Percentiles rank a stretch among this genome's conserved stretches.
Conservation (phyloP, 2,888 invertebrate species). For the Lithophane ornitopus region DNA sequence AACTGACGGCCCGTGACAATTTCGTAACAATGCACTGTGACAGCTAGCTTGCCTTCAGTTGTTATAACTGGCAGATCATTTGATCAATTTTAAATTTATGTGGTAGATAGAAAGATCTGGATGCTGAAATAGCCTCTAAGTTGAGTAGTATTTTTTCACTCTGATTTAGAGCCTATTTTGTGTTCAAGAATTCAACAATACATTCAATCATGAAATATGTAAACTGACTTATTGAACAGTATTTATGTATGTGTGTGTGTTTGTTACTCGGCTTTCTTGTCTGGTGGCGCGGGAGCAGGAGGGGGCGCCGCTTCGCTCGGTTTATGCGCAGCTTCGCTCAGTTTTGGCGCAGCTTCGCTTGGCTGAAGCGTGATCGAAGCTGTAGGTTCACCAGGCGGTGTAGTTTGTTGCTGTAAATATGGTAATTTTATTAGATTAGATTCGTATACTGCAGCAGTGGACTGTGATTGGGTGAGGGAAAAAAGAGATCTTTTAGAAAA, state of each 20-base stretch:
- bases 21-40: no score
- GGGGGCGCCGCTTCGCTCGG: conserved; percentile 57
- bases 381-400: conserved; percentile 66
- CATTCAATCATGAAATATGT: not conserved
- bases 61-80: not conserved
- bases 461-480: not conserved
- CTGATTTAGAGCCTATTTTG: not conserved
- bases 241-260: not conserved
- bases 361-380: conserved; percentile 73
- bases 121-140: not conserved
- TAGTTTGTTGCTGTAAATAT: conserved; percentile 63
- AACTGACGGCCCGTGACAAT: not conserved
- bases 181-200: not conserved
- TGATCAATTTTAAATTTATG: not conserved
- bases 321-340: conserved; percentile 33
- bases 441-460: not conserved
- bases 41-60: no score
- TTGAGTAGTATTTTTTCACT: not conserved
- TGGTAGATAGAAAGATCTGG: not conserved
- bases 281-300: conserved; percentile 76
- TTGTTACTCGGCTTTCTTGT: conserved; percentile 57
- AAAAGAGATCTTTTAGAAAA: not conserved
- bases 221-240: conserved; percentile 36
- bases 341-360: conserved; percentile 67
- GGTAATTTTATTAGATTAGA: not conserved